Conservation (phyloP, 2,797 vertebrate species). For the Morelia viridis region DNA sequence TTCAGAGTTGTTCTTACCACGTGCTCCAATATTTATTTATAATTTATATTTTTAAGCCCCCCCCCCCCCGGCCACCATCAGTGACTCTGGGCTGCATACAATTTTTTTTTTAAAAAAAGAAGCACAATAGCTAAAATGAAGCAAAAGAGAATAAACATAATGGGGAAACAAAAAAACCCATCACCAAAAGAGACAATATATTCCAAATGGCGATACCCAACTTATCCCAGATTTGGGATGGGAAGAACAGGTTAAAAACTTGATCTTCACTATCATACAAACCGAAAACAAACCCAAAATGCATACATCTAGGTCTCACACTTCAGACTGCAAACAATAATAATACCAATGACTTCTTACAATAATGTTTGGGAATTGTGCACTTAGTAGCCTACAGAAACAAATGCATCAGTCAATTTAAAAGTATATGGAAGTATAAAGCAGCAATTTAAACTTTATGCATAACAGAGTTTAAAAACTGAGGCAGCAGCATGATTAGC, state of each 20-base stretch:
- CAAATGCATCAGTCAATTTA: not conserved
- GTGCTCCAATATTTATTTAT: not conserved
- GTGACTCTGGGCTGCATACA: not conserved
- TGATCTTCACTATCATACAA: not conserved
- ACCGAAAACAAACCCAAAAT: not conserved
- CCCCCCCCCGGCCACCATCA: not conserved
- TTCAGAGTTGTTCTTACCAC: not conserved
- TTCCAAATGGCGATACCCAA: not conserved
- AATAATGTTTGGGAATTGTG: not conserved
- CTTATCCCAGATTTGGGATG: not conserved
- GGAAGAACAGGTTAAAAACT: not conserved
- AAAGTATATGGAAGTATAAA: not conserved
- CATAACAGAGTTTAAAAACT: not conserved
- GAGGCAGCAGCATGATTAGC: not conserved
- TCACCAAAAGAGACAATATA: not conserved
- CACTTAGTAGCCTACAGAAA: not conserved
- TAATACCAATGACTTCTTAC: not conserved
- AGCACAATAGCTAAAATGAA: not conserved
- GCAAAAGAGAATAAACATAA: not conserved
- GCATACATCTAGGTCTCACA: not conserved
- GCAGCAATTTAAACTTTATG: not conserved
- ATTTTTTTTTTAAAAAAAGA: not conserved
- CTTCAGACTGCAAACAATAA: not conserved
- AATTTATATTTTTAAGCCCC: not conserved
- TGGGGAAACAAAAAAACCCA: not conserved